Evolutionary conservation across 2,797 vertebrate genomes (phyloP).

Genomic region (Botia almorhae): DNA sequence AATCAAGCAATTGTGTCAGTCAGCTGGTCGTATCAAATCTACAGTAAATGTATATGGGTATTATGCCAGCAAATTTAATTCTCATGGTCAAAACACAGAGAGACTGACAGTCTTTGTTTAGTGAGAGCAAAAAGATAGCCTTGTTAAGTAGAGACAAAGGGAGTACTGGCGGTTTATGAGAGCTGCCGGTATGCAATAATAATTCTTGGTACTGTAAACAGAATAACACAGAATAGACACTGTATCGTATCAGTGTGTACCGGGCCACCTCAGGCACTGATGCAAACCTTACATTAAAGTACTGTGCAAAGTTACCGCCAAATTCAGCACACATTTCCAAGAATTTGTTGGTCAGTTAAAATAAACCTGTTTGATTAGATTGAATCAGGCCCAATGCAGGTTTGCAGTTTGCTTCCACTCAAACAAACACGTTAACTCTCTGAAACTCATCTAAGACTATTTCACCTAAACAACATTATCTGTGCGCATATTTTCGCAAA

Average conservation of each 20-base stretch:
- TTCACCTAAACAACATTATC: slow-evolving; percentile 47
- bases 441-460: slow-evolving; percentile 67
- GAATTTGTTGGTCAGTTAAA: slow-evolving; percentile 35
- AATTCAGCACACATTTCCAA: slow-evolving; percentile 27
- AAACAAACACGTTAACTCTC: slow-evolving; percentile 77
- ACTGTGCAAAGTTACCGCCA: neutral
- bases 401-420: slow-evolving; percentile 65
- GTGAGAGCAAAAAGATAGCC: neutral
- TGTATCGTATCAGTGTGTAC: neutral
- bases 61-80: neutral
- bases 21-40: neutral
- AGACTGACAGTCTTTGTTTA: too few species aligned
- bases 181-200: neutral
- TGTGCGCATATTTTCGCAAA: slow-evolving; percentile 34
- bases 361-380: slow-evolving; percentile 53
- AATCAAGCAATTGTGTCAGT: too few species aligned
- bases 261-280: neutral
- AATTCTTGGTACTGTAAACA: neutral
- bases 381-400: slow-evolving; percentile 64
- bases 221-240: neutral
- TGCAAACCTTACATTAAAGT: neutral
- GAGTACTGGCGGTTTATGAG: neutral
- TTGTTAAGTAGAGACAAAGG: neutral
- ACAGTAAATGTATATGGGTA: neutral
- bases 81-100: neutral